Percentiles rank a stretch among this genome's conserved stretches.
Evolutionary conservation across 1,140 invertebrate species (phyloP).

Genomic region (Eriocheir sinensis): DNA sequence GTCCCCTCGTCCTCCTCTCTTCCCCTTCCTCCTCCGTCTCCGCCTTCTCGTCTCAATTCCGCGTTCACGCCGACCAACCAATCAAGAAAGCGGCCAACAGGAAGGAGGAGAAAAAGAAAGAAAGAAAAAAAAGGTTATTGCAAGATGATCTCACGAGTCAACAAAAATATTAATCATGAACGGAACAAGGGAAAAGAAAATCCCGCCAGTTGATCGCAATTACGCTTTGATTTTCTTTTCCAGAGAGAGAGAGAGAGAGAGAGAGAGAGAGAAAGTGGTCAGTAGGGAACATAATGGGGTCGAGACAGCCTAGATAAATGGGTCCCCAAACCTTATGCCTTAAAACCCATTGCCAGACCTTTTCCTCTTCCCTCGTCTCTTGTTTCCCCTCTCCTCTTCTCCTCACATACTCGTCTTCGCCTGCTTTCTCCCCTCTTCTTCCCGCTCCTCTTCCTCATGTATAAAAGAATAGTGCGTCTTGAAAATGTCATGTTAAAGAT

Average conservation of each 20-base stretch:
- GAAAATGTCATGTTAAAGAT: too few species aligned
- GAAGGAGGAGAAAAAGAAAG: neutral
- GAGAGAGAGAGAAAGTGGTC: neutral
- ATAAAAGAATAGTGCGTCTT: too few species aligned
- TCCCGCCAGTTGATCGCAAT: too few species aligned
- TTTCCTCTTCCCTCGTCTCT: neutral
- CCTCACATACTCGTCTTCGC: too few species aligned
- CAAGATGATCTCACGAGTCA: neutral
- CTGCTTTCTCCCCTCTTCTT: too few species aligned
- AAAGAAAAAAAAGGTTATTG: neutral
- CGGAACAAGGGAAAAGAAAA: neutral
- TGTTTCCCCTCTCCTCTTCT: too few species aligned
- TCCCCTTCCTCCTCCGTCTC: neutral
- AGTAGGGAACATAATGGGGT: constrained; percentile 34
- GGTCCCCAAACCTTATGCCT: neutral
- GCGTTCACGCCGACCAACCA: neutral
- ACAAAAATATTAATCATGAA: too few species aligned
- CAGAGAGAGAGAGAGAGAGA: neutral
- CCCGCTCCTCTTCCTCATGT: too few species aligned
- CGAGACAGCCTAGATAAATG: neutral
- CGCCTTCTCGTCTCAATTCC: neutral
- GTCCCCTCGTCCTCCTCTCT: neutral
- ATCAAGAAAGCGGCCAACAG: neutral
- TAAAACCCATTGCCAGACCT: neutral
- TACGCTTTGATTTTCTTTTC: too few species aligned